phyloP scores from a whole-genome alignment of 2,113 vertebrate genomes.

The Clupea harengus region DNA sequence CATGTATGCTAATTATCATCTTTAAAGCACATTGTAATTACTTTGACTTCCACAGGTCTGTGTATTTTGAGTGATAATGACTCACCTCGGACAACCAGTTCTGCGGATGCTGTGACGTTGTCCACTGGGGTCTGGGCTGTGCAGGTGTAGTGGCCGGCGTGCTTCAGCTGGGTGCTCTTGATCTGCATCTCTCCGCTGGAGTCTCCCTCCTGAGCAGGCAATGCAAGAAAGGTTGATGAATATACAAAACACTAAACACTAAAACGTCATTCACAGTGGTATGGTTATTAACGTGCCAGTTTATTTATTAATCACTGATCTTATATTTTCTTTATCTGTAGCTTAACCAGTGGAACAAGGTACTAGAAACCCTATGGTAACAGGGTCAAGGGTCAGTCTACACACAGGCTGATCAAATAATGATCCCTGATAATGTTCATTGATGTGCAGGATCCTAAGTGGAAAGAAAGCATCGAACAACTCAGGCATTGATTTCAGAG shows the following conservation, averaged over 20 bases:
- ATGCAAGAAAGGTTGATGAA: not conserved
- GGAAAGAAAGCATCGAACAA: not conserved
- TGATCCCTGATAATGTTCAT: not conserved
- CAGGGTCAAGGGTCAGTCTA: not conserved
- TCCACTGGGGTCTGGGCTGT: slow-evolving; percentile 92
- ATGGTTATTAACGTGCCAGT: not conserved
- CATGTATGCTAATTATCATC: not conserved
- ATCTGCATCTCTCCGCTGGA: slow-evolving; percentile 86
- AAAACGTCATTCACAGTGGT: not conserved
- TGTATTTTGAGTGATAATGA: not conserved
- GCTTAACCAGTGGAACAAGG: not conserved
- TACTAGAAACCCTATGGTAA: not conserved
- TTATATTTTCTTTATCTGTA: not conserved
- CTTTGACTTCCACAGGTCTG: not conserved
- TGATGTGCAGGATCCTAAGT: not conserved
- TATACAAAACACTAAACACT: not conserved
- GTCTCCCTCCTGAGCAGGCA: slow-evolving; percentile 73
- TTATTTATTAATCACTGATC: not conserved
- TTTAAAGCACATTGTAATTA: not conserved
- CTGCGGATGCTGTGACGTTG: slow-evolving; percentile 85
- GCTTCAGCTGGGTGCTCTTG: slow-evolving; percentile 84
- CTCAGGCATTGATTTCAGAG: not conserved
- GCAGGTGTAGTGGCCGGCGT: slow-evolving; percentile 87
- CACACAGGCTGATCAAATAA: not conserved
- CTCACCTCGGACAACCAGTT: slow-evolving; percentile 93